Base-by-base conservation (phyloP, 2,797 vertebrate species). In the Lophura swinhoii region DNA sequence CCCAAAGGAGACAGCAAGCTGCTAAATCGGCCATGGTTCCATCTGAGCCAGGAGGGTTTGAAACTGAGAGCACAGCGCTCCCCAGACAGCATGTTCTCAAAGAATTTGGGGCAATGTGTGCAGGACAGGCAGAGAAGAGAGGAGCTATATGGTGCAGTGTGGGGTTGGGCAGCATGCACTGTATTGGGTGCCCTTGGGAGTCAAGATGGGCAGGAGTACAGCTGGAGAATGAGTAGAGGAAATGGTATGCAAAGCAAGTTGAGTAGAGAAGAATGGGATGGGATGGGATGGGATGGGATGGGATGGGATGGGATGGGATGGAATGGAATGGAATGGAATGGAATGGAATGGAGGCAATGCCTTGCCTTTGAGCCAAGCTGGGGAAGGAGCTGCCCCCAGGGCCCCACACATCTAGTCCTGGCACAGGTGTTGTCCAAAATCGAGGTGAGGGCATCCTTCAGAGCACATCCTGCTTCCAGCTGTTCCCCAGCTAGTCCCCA, bases 321-420 rank as follows among this genome's bases (percentile, higher is more conserved):
- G 53, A 5, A 51, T 26, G 13, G 51, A 26, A 51, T 51, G 49
- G 53, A 6, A 55, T 55, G 26, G 49, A 37, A 51, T 51, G 26
- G 49, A 13, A 14, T 51, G 24, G 23, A 13, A 53, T 53, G 24
- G 49, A 31, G 10, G 29, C 17, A 55, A 31, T 9, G 6, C 12
- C 16, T 20, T 39, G 35, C 24, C 64, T 49, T 14, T 69, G 18
- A 81, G 43, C 37, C 44, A 16, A 10, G 51, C 33, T 66, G 24
- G 39, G 37, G 51, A 59, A 29, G 37, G 6, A 29, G 31, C 23
- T 67, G 53, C 17, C 29, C 51, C 53, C 33, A 67, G 46, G 49
- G 5, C 6, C 16, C 22, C 1, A 0, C 64, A 51, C 0, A 0
- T 18, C 26, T 39, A 28, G 44, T 29, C 39, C 70, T 64, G 18